A percentile compares a stretch with the other conserved stretches of the same genome.
Conservation (phyloP, 64 coral and sea anemone species). For the Hydrozoanthus tunicans region DNA sequence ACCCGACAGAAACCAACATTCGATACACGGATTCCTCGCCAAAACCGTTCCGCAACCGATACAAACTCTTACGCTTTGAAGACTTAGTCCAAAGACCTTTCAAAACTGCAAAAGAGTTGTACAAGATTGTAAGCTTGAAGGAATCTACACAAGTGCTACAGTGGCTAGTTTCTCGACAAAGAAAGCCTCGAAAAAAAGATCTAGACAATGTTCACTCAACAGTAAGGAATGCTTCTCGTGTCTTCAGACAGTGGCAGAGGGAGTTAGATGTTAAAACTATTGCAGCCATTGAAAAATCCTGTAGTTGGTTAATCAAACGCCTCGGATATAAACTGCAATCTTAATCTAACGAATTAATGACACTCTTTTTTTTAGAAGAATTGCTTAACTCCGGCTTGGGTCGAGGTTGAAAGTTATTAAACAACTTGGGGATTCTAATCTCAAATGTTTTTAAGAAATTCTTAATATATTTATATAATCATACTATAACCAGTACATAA, state of each 20-base stretch:
- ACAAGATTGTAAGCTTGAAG: constrained; percentile 13
- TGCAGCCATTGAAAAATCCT: neutral
- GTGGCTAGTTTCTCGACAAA: constrained; percentile 18
- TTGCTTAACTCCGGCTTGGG: too few species aligned
- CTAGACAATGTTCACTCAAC: constrained; percentile 11
- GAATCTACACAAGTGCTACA: neutral
- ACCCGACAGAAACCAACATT: constrained; percentile 1
- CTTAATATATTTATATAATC: too few species aligned
- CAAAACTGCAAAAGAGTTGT: constrained; percentile 14
- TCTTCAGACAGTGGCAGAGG: constrained; percentile 6
- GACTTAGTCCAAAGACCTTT: constrained; percentile 5
- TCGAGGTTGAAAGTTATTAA: too few species aligned
- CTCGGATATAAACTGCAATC: constrained; percentile 5
- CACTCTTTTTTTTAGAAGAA: too few species aligned
- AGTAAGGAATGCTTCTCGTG: constrained; percentile 18
- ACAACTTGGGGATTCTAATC: too few species aligned
- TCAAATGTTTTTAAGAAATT: too few species aligned
- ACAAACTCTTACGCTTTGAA: constrained; percentile 39
- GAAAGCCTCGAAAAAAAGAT: constrained; percentile 39
- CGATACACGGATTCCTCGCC: neutral
- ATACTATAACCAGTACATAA: too few species aligned
- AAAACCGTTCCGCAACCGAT: constrained; percentile 9
- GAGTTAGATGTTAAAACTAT: neutral
- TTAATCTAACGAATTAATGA: neutral
- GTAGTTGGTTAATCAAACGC: constrained; percentile 32